phyloP scores from a whole-genome alignment of 2,888 invertebrate species.

The Aleiodes leptofemur region DNA sequence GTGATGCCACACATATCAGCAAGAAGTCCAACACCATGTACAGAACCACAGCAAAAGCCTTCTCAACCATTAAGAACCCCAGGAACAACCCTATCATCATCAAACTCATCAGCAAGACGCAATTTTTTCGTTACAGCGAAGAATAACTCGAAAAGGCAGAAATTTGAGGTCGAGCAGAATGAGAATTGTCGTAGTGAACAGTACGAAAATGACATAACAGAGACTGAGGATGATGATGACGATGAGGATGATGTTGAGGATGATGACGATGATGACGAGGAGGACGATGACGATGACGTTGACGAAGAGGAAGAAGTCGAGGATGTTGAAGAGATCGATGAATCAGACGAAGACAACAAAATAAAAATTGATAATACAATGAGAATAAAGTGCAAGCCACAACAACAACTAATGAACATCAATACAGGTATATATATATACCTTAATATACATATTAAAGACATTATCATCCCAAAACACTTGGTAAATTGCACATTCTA shows the following conservation, averaged over 20 bases:
- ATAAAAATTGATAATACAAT: constrained; percentile 8
- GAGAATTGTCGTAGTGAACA: constrained; percentile 55
- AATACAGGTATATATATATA: constrained; percentile 39
- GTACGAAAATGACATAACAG: constrained; percentile 76
- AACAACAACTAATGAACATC: constrained; percentile 22
- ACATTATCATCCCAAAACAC: constrained; percentile 64
- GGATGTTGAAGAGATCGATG: constrained; percentile 23
- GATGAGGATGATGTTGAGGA: constrained; percentile 56
- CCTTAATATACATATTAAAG: no score
- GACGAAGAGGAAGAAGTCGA: constrained; percentile 54
- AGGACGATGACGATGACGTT: constrained; percentile 63
- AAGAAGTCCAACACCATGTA: constrained; percentile 57
- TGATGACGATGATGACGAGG: constrained; percentile 55
- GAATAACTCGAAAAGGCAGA: constrained; percentile 63
- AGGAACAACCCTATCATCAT: constrained; percentile 53
- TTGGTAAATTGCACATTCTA: constrained; percentile 53
- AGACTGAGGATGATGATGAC: constrained; percentile 77
- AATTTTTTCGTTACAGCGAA: constrained; percentile 43
- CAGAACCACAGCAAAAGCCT: constrained; percentile 21
- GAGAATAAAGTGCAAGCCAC: constrained; percentile 33
- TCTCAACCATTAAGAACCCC: background rate
- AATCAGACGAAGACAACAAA: constrained; percentile 21
- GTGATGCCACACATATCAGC: constrained; percentile 86
- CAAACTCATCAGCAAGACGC: constrained; percentile 13
- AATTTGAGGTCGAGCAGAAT: constrained; percentile 63